A percentile compares a stretch with the other conserved stretches of the same genome.
phyloP scores from a whole-genome alignment of 2,888 invertebrate genomes.

The Brachyopa scutellaris region DNA sequence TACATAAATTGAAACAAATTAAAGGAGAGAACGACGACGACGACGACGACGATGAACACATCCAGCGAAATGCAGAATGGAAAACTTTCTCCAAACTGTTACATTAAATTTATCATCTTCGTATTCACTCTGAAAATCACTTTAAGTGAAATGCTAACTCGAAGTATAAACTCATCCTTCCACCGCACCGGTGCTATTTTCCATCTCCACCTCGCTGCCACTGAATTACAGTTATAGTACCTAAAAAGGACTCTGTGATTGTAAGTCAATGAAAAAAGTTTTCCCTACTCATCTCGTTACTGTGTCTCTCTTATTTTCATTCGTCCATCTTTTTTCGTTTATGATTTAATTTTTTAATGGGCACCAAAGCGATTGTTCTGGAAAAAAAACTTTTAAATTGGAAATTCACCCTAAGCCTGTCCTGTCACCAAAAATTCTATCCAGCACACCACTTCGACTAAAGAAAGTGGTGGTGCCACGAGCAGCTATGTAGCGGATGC shows the following conservation, averaged over 20 bases:
- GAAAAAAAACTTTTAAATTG: conserved; percentile 49
- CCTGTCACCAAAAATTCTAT: too few relatives aligned
- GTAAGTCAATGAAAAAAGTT: conserved; percentile 71
- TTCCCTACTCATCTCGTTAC: conserved; percentile 28
- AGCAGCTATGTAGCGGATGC: conserved; percentile 55
- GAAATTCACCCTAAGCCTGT: conserved; percentile 33
- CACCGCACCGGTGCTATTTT: background rate
- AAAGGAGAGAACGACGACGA: conserved; percentile 8
- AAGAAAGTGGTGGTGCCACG: conserved; percentile 26
- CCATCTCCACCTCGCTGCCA: background rate
- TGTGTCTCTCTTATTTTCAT: background rate
- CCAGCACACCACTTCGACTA: conserved; percentile 15
- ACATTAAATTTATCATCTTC: conserved; percentile 67
- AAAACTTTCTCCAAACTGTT: conserved; percentile 47
- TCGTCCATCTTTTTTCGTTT: conserved; percentile 58
- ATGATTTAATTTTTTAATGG: conserved; percentile 73
- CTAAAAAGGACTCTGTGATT: conserved; percentile 59
- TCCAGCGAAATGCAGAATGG: background rate
- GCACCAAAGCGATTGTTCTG: conserved; percentile 58
- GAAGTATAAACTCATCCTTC: conserved; percentile 52
- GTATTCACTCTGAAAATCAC: conserved; percentile 69
- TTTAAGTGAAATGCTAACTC: conserved; percentile 64
- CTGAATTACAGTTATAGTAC: conserved; percentile 24
- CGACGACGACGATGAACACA: background rate
- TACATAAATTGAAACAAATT: conserved; percentile 41